Conservation (phyloP, 2,888 invertebrate species). For the Lycaena phlaeas region DNA sequence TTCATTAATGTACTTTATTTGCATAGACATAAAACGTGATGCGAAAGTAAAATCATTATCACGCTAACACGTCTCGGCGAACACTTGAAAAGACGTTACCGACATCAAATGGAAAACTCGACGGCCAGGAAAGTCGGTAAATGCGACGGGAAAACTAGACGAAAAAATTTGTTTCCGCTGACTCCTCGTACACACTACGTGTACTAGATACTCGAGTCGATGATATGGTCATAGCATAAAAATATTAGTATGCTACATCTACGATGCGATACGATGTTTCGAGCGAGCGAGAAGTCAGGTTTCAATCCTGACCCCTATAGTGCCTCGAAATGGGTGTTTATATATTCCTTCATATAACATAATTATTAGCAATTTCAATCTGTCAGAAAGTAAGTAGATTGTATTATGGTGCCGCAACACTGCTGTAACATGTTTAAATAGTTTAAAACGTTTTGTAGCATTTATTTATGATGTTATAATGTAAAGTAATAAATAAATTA, state of each 20-base stretch:
- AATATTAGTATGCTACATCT: constrained; percentile 1
- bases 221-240: constrained; percentile 21
- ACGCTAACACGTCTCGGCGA: constrained; percentile 39
- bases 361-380: too few relatives aligned
- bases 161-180: constrained; percentile 61
- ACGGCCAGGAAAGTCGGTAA: constrained; percentile 49
- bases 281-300: too few relatives aligned
- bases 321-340: too few relatives aligned
- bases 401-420: too few relatives aligned
- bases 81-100: constrained; percentile 53
- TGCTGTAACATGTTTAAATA: too few relatives aligned
- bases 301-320: too few relatives aligned
- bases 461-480: too few relatives aligned
- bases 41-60: constrained; percentile 16
- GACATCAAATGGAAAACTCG: constrained; percentile 42
- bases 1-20: constrained; percentile 6
- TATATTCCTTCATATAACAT: too few relatives aligned
- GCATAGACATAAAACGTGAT: constrained; percentile 1
- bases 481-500: too few relatives aligned
- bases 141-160: constrained; percentile 51
- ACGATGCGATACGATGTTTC: too few relatives aligned
- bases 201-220: constrained; percentile 20
- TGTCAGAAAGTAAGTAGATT: too few relatives aligned
- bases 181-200: constrained; percentile 24
- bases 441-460: too few relatives aligned